Base-by-base conservation (phyloP, 2,797 vertebrate species). In the Silurus lanzhouensis region DNA sequence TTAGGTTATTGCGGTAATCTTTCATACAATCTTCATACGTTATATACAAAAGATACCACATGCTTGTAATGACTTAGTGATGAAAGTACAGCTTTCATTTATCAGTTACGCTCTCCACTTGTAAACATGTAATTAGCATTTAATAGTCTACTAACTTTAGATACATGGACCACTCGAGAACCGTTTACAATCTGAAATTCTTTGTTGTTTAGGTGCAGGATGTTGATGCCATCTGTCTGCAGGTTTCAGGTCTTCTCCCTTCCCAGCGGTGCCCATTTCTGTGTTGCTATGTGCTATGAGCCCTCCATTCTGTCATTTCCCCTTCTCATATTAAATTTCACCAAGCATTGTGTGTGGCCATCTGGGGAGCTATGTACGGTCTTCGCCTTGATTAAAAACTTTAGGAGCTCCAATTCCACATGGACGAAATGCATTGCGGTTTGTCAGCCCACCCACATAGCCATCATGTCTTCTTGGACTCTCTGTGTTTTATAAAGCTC, bases 241-340 rank as follows among this genome's bases (percentile, higher is more conserved):
- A 61, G 66, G 70, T 78, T 63, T 75, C 67, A 44, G 68, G 46
- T 27, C 57, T 83, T 15, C 61, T 71, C 58, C 58, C 61, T 70
- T 66, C 38, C 63, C 83, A 79, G n/a, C 38, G 12, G 20, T 63
- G 20, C 46, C 20, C 19, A 15, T 83, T 83, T 9, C 38, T 83
- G 25, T 66, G 83, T 60, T 58, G 80, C 57, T 87, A 68, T 2
- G 20, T 81, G n/a, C 27, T 27, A 27, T 4, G 57, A 55, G 70
- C 75, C 46, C 12, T 60, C 2, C 17, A 63, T 6, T 48, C 31
- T 1, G 17, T 58, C n/a, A 20, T 19, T 27, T 25, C 74, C 71
- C 27, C 80, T 22, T 17, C 80, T 22, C 22, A 64, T 25, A 81
- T 82, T 84, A 27, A 5, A 38, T 84, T 55, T 25, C 71, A 15